Percentiles rank a stretch among this genome's conserved stretches.
Evolutionary conservation across 1,140 invertebrate species (phyloP).

Genomic region (Eumeta japonica): DNA sequence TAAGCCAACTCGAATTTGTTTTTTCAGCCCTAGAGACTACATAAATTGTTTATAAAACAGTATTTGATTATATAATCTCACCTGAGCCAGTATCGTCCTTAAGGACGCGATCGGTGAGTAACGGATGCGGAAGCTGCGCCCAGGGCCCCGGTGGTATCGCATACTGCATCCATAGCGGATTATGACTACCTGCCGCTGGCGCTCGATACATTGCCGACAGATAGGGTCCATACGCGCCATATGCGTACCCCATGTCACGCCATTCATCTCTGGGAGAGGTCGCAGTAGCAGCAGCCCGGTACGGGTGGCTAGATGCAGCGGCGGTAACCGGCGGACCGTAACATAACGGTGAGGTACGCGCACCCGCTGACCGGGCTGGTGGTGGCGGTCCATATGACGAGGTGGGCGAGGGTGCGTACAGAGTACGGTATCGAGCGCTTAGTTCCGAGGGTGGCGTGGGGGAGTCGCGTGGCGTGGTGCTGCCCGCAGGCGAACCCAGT

Average conservation of each 20-base stretch:
- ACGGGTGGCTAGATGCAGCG: too few species aligned
- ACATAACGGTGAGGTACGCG: too few species aligned
- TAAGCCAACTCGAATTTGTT: too few species aligned
- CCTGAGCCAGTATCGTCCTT: slow-evolving; percentile 52
- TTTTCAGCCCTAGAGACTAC: too few species aligned
- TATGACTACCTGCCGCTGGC: slow-evolving; percentile 21
- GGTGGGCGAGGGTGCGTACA: slow-evolving; percentile 19
- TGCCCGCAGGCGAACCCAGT: slow-evolving; percentile 23
- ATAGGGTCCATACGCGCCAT: slow-evolving; percentile 15
- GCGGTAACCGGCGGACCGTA: slow-evolving; percentile 15
- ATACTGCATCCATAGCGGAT: slow-evolving; percentile 29
- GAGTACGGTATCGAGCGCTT: slow-evolving; percentile 15
- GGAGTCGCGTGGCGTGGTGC: slow-evolving; percentile 19
- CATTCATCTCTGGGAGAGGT: slow-evolving; percentile 24
- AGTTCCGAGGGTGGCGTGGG: slow-evolving; percentile 19
- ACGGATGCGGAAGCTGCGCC: slow-evolving; percentile 43
- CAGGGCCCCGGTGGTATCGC: slow-evolving; percentile 35
- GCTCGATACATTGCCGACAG: slow-evolving; percentile 27
- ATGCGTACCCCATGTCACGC: slow-evolving; percentile 21
- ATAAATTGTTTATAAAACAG: too few species aligned
- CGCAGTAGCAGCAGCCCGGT: slow-evolving; percentile 17
- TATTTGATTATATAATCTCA: too few species aligned
- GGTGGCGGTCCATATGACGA: too few species aligned
- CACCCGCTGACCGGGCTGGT: too few species aligned
- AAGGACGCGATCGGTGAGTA: slow-evolving; percentile 46